Conservation (phyloP, 1,140 invertebrate species). For the Calycopis cecrops region DNA sequence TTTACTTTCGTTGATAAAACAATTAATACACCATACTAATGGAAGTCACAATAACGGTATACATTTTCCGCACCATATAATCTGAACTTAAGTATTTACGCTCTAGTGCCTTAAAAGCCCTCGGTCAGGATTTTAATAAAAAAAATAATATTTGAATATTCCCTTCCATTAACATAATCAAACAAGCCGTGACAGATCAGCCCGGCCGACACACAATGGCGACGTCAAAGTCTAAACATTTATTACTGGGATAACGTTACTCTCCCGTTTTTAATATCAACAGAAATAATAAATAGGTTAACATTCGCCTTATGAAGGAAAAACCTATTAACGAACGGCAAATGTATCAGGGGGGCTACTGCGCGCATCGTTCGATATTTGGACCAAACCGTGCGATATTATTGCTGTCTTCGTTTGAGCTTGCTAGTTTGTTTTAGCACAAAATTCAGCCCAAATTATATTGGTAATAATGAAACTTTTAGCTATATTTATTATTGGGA, state of each 20-base stretch:
- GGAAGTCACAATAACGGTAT: slow-evolving; percentile 14
- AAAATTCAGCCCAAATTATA: no score
- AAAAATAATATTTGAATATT: slow-evolving; percentile 40
- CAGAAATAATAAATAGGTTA: slow-evolving; percentile 70
- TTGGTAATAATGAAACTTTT: no score
- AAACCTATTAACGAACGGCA: slow-evolving; percentile 69
- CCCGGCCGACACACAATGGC: slow-evolving; percentile 29
- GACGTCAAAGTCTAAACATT: slow-evolving; percentile 52
- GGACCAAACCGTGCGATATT: not conserved
- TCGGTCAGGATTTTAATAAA: slow-evolving; percentile 48
- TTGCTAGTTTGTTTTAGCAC: no score
- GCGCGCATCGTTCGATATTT: slow-evolving; percentile 25
- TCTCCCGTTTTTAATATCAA: slow-evolving; percentile 66
- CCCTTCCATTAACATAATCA: slow-evolving; percentile 53
- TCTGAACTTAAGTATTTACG: slow-evolving; percentile 31
- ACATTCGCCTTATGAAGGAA: slow-evolving; percentile 72
- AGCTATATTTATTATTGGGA: no score
- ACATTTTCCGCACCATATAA: slow-evolving; percentile 40
- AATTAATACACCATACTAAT: slow-evolving; percentile 13
- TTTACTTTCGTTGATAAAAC: no score
- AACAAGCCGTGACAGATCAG: slow-evolving; percentile 56
- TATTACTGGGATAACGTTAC: slow-evolving; percentile 46
- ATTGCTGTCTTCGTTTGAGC: not conserved
- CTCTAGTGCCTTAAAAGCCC: slow-evolving; percentile 46
- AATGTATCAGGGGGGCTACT: slow-evolving; percentile 59